These are phyloP conservation scores for Etheostoma cragini DNA, from an alignment of 2,113 vertebrate genomes.

Conservation along the genomic window DNA sequence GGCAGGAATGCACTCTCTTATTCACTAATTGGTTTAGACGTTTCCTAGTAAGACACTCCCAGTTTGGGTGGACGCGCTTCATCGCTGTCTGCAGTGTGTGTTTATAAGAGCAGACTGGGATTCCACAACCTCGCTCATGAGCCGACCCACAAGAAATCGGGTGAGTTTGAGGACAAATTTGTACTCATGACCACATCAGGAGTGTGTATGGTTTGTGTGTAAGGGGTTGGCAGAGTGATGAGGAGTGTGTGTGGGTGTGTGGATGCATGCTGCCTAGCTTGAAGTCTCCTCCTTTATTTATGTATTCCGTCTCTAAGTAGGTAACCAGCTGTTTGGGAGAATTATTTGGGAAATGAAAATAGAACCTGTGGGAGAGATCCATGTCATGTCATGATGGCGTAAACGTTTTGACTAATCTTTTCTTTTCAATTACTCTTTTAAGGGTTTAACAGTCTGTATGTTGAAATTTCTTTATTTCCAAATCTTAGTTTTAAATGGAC, in stretches of 20 bases:
- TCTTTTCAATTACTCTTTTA: neutral
- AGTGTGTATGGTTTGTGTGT: conserved; percentile 25
- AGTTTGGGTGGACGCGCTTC: conserved; percentile 84
- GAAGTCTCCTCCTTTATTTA: conserved; percentile 42
- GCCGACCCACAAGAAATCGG: conserved; percentile 85
- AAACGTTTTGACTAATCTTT: neutral
- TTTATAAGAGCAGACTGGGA: conserved; percentile 81
- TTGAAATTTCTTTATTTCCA: neutral
- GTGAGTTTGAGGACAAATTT: conserved; percentile 85
- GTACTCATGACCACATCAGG: neutral
- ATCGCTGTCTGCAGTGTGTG: conserved; percentile 68
- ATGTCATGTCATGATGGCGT: neutral
- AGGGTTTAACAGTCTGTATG: conserved; percentile 8
- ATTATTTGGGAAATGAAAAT: conserved; percentile 17
- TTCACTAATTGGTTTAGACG: conserved; percentile 88
- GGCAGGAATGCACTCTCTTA: conserved; percentile 71
- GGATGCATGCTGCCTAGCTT: conserved; percentile 75
- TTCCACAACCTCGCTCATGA: conserved; percentile 78
- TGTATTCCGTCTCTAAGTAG: conserved; percentile 19
- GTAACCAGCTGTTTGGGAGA: conserved; percentile 28
- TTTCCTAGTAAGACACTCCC: conserved; percentile 89
- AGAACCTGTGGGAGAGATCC: conserved; percentile 6
- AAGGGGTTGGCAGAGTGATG: neutral
- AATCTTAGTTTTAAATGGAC: neutral
- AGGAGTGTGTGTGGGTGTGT: conserved; percentile 25